phyloP scores from a whole-genome alignment of 2,113 vertebrate genomes.

The Protobothrops flavoviridis region DNA sequence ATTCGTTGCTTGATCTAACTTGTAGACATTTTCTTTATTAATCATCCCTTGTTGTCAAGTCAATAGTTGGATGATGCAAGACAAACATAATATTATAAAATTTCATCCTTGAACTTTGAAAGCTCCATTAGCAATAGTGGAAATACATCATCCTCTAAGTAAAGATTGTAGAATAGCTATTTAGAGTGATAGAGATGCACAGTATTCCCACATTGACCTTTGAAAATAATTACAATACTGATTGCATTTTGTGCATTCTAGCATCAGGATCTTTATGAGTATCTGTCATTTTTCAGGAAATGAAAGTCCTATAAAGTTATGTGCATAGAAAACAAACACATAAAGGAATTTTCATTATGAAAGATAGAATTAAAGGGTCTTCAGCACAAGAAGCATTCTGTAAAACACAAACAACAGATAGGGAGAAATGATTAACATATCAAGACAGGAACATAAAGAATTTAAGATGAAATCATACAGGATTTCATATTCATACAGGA shows the following conservation, averaged over 20 bases:
- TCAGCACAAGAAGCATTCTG: neutral
- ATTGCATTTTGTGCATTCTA: conserved; percentile 17
- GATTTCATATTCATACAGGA: neutral
- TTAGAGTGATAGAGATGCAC: conserved; percentile 38
- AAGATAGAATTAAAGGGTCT: neutral
- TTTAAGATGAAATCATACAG: neutral
- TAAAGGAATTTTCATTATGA: neutral
- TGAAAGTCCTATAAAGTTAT: neutral
- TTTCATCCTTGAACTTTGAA: conserved; percentile 53
- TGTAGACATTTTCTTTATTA: neutral
- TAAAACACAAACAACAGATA: neutral
- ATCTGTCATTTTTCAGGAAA: conserved; percentile 35
- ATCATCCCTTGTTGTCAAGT: conserved; percentile 42
- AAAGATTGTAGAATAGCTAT: conserved; percentile 44
- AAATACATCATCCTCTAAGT: conserved; percentile 49
- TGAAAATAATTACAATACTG: conserved; percentile 55
- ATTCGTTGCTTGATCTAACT: neutral
- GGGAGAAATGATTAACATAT: neutral
- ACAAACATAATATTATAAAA: conserved; percentile 47
- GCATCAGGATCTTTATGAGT: conserved; percentile 29
- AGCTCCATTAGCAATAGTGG: conserved; percentile 49
- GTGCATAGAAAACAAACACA: neutral
- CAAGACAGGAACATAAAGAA: neutral
- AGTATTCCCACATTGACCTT: conserved; percentile 60
- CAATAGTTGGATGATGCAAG: conserved; percentile 56